Evolutionary conservation across 2,113 vertebrate genomes (phyloP).

Genomic region (Xenopus borealis): DNA sequence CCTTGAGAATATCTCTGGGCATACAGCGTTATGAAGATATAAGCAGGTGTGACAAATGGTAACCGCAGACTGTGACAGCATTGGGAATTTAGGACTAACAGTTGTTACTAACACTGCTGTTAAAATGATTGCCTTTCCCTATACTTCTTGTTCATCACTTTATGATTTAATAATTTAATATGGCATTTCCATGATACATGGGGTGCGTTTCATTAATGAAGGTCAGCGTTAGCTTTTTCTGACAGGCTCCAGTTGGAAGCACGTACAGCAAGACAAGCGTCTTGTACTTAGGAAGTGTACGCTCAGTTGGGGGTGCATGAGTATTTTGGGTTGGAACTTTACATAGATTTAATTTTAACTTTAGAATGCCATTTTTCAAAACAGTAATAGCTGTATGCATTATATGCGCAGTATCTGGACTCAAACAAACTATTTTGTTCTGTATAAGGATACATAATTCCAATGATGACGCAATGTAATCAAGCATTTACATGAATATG

Average conservation of each 20-base stretch:
- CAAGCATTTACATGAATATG: too few relatives aligned
- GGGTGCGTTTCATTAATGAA: conserved; percentile 33
- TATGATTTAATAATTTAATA: conserved; percentile 42
- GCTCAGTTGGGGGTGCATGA: not conserved
- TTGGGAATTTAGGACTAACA: conserved; percentile 43
- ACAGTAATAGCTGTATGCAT: too few relatives aligned
- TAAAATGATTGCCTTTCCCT: conserved; percentile 40
- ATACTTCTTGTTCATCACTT: conserved; percentile 38
- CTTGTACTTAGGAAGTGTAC: conserved; percentile 10
- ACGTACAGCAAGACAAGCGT: not conserved
- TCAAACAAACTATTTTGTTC: too few relatives aligned
- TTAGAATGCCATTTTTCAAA: too few relatives aligned
- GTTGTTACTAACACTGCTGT: conserved; percentile 35
- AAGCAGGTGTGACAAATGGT: conserved; percentile 46
- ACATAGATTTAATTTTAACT: too few relatives aligned
- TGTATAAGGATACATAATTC: too few relatives aligned
- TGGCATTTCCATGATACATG: conserved; percentile 30
- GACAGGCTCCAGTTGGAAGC: conserved; percentile 15
- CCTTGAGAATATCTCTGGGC: conserved; percentile 22
- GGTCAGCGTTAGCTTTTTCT: conserved; percentile 31
- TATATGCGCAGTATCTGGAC: too few relatives aligned
- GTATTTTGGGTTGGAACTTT: not conserved
- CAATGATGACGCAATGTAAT: too few relatives aligned
- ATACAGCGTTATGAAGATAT: conserved; percentile 34
- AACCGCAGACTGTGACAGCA: conserved; percentile 43